Evolutionary conservation across 64 coral and sea anemone genomes (phyloP).

Genomic region (Cladopsammia gracilis): DNA sequence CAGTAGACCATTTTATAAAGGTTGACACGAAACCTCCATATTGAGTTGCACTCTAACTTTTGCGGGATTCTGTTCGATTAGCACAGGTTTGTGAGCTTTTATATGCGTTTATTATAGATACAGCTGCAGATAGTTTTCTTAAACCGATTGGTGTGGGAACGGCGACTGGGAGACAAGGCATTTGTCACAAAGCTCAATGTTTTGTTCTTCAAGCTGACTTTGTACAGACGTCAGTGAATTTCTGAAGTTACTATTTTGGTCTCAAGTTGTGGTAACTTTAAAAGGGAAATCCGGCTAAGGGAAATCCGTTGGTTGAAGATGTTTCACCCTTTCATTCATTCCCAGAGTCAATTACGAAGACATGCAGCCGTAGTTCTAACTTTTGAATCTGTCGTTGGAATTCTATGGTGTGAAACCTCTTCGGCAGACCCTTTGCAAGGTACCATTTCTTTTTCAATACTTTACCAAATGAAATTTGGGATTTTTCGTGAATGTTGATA

Average conservation of each 20-base stretch:
- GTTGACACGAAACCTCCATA: conserved; percentile 36
- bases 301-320: conserved; percentile 21
- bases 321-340: not conserved
- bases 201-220: not conserved
- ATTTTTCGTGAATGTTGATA: no score
- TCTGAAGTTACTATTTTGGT: not conserved
- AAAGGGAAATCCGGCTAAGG: conserved; percentile 12
- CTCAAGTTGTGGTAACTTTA: not conserved
- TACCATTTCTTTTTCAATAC: no score
- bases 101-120: no score
- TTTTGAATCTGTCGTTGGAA: no score
- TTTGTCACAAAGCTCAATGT: not conserved
- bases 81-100: not conserved
- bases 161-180: not conserved
- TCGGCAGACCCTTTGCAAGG: no score
- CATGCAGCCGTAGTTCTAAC: no score
- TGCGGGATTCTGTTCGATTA: not conserved
- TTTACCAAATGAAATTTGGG: no score
- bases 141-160: no score
- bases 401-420: no score
- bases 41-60: not conserved
- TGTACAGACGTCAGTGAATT: not conserved
- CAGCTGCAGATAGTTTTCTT: no score
- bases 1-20: not conserved
- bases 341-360: no score